Conservation (phyloP, 2,113 vertebrate species). For the Tragulus kanchil region DNA sequence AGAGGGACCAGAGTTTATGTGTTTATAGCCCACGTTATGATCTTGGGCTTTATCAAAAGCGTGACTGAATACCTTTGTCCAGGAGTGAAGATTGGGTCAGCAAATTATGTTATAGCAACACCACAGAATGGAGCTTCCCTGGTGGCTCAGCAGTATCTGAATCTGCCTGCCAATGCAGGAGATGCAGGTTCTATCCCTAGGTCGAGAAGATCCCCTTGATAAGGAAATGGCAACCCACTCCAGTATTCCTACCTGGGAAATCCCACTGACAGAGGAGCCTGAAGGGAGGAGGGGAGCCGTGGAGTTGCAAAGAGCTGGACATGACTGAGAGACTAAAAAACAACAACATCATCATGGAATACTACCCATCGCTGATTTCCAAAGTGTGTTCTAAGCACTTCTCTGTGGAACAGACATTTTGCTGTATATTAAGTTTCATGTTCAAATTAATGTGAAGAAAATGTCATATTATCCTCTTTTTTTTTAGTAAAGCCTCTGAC, state of each 20-base stretch:
- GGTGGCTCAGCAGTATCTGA: background rate
- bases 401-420: background rate
- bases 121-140: background rate
- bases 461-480: background rate
- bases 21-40: background rate
- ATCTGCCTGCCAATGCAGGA: background rate
- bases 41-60: background rate
- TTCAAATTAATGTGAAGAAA: constrained; percentile 60
- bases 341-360: background rate
- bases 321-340: background rate
- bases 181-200: too few species aligned
- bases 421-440: background rate
- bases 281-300: background rate
- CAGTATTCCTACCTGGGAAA: background rate
- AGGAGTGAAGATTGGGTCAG: background rate
- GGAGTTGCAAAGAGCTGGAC: background rate
- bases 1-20: background rate
- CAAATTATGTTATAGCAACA: background rate
- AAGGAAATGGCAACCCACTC: background rate
- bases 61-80: background rate
- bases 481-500: constrained; percentile 5
- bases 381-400: constrained; percentile 34
- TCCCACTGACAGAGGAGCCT: background rate
- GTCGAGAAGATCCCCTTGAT: background rate
- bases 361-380: background rate